Conservation (phyloP, 2,113 vertebrate species). For the Felis catus region F.catus_Fca126_mat1.0 CM031419.1:213264501-213265000, state of each 20-base stretch:
- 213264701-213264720: not conserved
- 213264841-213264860: not conserved
- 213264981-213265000: not conserved
- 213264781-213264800: not conserved
- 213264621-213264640: accelerated
- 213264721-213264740: not conserved
- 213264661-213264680: accelerated
- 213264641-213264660: not conserved
- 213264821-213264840: not conserved
- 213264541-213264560: not conserved
- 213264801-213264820: not conserved
- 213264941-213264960: not conserved
- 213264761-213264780: not conserved
- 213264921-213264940: not conserved
- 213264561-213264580: not conserved
- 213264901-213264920: not conserved
- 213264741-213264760: too few relatives aligned
- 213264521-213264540: not conserved
- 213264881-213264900: not conserved
- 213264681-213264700: not conserved
- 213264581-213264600: not conserved
- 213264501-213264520: not conserved
- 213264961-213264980: not conserved
- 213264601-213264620: not conserved
- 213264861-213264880: not conserved